Conservation (phyloP, 2,888 invertebrate species). For the Eupeodes latifasciatus region DNA sequence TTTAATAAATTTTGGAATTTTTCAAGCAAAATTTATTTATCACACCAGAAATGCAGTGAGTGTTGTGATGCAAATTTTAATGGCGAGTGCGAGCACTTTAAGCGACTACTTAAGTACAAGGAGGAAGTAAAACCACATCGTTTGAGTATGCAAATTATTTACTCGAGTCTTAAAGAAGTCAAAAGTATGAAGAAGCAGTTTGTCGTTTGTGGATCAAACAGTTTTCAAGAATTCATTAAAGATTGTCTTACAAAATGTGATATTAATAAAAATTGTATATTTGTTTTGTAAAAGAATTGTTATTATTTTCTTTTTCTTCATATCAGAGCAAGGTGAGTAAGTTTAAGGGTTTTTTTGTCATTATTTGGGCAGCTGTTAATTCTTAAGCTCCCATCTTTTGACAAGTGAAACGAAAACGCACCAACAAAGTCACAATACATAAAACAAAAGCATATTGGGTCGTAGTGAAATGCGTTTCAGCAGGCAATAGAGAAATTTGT, state of each 20-base stretch:
- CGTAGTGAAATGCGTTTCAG: no score
- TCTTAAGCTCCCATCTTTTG: no score
- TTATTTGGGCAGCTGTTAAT: no score
- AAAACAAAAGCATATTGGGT: no score
- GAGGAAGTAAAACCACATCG: constrained; percentile 77
- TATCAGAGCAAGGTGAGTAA: not conserved
- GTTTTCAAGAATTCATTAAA: constrained; percentile 77
- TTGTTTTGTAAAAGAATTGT: constrained; percentile 17
- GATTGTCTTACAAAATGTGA: constrained; percentile 42
- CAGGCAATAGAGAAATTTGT: no score
- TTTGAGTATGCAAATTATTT: constrained; percentile 59
- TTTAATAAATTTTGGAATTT: constrained; percentile 91
- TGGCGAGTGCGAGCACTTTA: constrained; percentile 77
- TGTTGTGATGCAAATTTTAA: constrained; percentile 58
- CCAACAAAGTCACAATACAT: no score
- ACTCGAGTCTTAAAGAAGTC: constrained; percentile 9
- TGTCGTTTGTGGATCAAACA: constrained; percentile 78
- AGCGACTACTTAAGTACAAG: constrained; percentile 79
- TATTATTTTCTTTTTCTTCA: not conserved
- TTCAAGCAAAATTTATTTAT: constrained; percentile 87
- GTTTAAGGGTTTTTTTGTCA: no score
- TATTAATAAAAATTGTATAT: constrained; percentile 47
- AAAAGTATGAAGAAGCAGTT: constrained; percentile 14
- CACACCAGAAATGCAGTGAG: constrained; percentile 80
- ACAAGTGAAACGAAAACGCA: no score